Evolutionary conservation across 37 sponge, comb jelly and placozoan species (phyloP).

Genomic region (Theonella swinhoei): DNA sequence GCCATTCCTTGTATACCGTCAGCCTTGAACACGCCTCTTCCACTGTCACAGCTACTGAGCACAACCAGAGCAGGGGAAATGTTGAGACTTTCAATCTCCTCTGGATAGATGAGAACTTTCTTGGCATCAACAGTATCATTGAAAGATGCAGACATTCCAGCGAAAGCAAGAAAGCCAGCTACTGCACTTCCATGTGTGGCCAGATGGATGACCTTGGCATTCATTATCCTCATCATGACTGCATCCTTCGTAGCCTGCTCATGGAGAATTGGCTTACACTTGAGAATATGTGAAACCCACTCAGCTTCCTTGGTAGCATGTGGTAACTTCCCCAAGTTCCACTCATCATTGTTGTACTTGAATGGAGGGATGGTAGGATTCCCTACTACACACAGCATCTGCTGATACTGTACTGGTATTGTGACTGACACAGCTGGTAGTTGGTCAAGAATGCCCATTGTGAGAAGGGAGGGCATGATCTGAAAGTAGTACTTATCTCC

Average conservation of each 20-base stretch:
- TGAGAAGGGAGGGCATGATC: slow-evolving; percentile 63
- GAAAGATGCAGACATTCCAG: neutral
- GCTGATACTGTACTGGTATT: neutral
- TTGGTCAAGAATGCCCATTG: slow-evolving; percentile 50
- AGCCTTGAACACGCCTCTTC: slow-evolving; percentile 33
- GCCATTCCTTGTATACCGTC: slow-evolving; percentile 73
- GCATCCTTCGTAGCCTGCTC: slow-evolving; percentile 57
- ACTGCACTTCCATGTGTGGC: slow-evolving; percentile 58
- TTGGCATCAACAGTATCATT: slow-evolving; percentile 14
- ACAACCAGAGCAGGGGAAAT: slow-evolving; percentile 67
- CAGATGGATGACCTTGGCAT: slow-evolving; percentile 58
- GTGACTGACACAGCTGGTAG: slow-evolving; percentile 10
- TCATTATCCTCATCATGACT: slow-evolving; percentile 24
- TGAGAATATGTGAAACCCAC: slow-evolving; percentile 39
- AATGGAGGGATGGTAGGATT: slow-evolving; percentile 57
- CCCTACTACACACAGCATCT: slow-evolving; percentile 46
- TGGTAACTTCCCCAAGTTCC: slow-evolving; percentile 48
- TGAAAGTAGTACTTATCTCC: slow-evolving; percentile 62
- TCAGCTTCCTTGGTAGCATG: slow-evolving; percentile 43
- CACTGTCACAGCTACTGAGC: slow-evolving; percentile 62
- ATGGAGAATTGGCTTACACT: slow-evolving; percentile 32
- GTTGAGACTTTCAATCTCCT: slow-evolving; percentile 57
- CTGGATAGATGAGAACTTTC: slow-evolving; percentile 38
- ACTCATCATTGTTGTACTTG: slow-evolving; percentile 14
- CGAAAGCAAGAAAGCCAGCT: slow-evolving; percentile 59